A percentile compares a stretch with the other conserved stretches of the same genome.
phyloP scores from a whole-genome alignment of 2,113 vertebrate genomes.

The Cranoglanis bouderius region DNA sequence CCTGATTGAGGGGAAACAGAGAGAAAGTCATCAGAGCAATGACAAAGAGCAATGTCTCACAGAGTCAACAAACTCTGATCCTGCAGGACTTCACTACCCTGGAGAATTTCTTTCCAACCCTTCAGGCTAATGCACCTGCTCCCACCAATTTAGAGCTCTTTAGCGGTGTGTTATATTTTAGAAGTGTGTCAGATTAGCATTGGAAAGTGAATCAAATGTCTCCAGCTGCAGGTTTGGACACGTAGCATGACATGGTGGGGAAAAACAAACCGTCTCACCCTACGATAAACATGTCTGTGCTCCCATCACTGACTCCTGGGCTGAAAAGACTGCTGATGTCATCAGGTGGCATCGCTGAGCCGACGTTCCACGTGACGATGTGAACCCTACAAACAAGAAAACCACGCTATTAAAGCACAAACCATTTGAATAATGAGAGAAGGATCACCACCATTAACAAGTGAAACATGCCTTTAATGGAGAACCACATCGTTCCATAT shows the following conservation, averaged over 20 bases:
- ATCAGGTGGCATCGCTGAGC: slow-evolving; percentile 88
- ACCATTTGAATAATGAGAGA: not conserved
- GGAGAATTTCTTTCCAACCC: slow-evolving; percentile 13
- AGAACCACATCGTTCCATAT: not conserved
- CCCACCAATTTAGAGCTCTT: not conserved
- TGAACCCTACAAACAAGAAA: slow-evolving; percentile 77
- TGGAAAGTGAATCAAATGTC: slow-evolving; percentile 35
- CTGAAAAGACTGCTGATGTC: slow-evolving; percentile 90
- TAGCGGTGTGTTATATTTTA: not conserved
- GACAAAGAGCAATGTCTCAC: too few species aligned
- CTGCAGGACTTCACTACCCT: not conserved
- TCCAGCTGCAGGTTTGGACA: slow-evolving; percentile 52
- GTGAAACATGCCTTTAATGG: not conserved
- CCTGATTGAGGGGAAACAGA: slow-evolving; percentile 64
- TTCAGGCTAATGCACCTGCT: slow-evolving; percentile 38
- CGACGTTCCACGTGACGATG: slow-evolving; percentile 96
- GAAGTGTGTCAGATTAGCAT: not conserved
- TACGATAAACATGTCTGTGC: slow-evolving; percentile 88
- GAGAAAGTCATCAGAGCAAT: slow-evolving; percentile 10
- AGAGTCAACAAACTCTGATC: slow-evolving; percentile 14
- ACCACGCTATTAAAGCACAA: not conserved
- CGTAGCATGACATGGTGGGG: slow-evolving; percentile 7
- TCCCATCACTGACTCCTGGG: slow-evolving; percentile 78
- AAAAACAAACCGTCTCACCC: slow-evolving; percentile 79
- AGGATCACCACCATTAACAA: not conserved